Evolutionary conservation across 2,797 vertebrate genomes (phyloP), one percentile per base, ranked within the genome.

Genomic region (Coendou prehensilis): DNA sequence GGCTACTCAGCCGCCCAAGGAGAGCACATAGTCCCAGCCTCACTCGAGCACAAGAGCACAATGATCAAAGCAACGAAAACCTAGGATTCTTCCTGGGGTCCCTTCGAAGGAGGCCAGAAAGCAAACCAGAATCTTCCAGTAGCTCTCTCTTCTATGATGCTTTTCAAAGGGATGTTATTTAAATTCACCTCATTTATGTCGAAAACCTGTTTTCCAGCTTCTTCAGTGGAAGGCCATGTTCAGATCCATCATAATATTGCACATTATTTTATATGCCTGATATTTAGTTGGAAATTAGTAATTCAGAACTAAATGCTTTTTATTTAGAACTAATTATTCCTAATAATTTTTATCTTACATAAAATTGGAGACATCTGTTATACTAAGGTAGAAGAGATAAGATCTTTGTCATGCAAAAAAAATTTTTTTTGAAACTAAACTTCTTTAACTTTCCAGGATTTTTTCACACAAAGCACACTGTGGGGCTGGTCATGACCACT

Each of bases 11-110:
- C 99, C 99, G 23, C 99, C 99, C 63, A 99, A 99, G 97, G 99
- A 99, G 96, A 99, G 99, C 83, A 99, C 99, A 98, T 99, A 99
- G 99, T 96, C 96, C 95, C 97, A 30, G 96, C 96, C 96, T 52
- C 87, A 23, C 33, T 88, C 91, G 2, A 20, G 73, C 91, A 87
- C 94, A 95, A 98, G 98, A 99, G 98, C 99, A 99, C 98, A 98
- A 98, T 14, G 95, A 98, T 97, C 98, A 98, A 83, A 97, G 20
- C 95, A 75, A 0, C 84, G 13, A 96, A 89, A 91, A 85, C 97
- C 97, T 56, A 23, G 94, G 92, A 63, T 81, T 76, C 96, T 97
- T 79, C 94, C 97, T 94, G 90, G 86, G 61, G 92, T 76, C 93
- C 98, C 96, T 98, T 91, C 95, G 89, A 97, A 97, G 93, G 97